phyloP scores from a whole-genome alignment of 2,113 vertebrate species.

The Zingel zingel region DNA sequence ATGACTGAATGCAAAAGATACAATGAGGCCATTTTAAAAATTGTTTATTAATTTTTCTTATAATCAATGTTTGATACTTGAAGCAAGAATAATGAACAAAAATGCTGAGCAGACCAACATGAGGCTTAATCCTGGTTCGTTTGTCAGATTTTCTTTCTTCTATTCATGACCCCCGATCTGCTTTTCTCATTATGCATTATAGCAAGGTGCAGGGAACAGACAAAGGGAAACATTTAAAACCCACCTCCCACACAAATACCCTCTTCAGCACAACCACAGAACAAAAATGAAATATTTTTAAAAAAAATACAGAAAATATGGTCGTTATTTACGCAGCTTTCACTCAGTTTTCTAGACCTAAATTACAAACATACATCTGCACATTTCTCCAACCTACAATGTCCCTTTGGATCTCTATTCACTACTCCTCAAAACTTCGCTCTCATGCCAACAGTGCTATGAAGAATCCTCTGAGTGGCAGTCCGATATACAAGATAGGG shows the following conservation, averaged over 20 bases:
- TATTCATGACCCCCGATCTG: constrained; percentile 56
- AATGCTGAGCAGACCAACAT: constrained; percentile 68
- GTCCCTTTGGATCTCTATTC: constrained; percentile 74
- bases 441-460: constrained; percentile 57
- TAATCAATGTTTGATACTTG: constrained; percentile 83
- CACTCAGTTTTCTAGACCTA: constrained; percentile 70
- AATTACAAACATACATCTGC: constrained; percentile 74
- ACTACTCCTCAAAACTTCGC: constrained; percentile 49
- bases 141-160: constrained; percentile 55
- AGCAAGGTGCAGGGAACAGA: constrained; percentile 76
- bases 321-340: constrained; percentile 80
- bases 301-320: constrained; percentile 55
- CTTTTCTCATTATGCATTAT: constrained; percentile 70
- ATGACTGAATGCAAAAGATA: neutral
- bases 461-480: constrained; percentile 26
- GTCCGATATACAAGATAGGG: constrained; percentile 49
- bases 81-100: constrained; percentile 82
- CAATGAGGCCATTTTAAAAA: constrained; percentile 68
- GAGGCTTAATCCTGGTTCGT: constrained; percentile 60
- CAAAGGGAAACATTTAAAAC: constrained; percentile 75
- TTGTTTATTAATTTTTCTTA: constrained; percentile 83
- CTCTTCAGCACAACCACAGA: constrained; percentile 77
- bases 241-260: constrained; percentile 72
- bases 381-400: constrained; percentile 75
- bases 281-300: constrained; percentile 9